Evolutionary conservation across 2,113 vertebrate species (phyloP), one percentile per base, ranked within the genome.

Genomic region (Clarias macrocephalus): DNA sequence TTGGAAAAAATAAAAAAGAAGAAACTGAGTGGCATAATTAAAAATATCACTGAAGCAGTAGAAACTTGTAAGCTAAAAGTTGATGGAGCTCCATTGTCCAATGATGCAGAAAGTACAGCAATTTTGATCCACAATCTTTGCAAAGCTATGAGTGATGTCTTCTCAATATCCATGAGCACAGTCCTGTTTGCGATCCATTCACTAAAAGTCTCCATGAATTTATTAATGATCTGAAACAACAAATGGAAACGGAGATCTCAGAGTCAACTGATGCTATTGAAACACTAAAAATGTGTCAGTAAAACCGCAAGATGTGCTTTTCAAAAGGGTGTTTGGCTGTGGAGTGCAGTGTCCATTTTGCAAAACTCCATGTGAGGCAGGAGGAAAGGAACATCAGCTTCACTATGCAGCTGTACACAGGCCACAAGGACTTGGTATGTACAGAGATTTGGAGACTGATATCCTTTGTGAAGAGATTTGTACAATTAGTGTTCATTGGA

Each of bases 301-400:
- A 6, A 90, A 85, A 60, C 89, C 91, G 11, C 88, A 89, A 25
- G 19, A 89, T 3, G 82, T 48, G 48, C 84, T 91, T 42, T 89
- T 90, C 57, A 88, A 75, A 9, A 80, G 82, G 68, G 88, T 93
- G 23, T 91, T 93, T 86, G 92, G 92, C 56, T 92, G 93, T 80
- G 91, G 90, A n/a, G 85, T 93, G 33, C 70, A 33, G 62, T 92
- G 90, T 80, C 93, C 90, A 0, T 93, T 92, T 87, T 92, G 91
- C 42, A 82, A 63, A 16, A 89, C 87, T 7, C 92, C 91, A 7
- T 93, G 93, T 83, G 92, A 93, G 73, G 90, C 91, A 12, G 92
- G 87, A 21, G 86, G 90, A 23, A 84, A 66, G 37, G 23, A 80
- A 2, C 90, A 92, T 33, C 75, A 70, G 33, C 37, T 87, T 0